Conservation (phyloP, 1,140 invertebrate species). For the Helicorthomorpha holstii region DNA sequence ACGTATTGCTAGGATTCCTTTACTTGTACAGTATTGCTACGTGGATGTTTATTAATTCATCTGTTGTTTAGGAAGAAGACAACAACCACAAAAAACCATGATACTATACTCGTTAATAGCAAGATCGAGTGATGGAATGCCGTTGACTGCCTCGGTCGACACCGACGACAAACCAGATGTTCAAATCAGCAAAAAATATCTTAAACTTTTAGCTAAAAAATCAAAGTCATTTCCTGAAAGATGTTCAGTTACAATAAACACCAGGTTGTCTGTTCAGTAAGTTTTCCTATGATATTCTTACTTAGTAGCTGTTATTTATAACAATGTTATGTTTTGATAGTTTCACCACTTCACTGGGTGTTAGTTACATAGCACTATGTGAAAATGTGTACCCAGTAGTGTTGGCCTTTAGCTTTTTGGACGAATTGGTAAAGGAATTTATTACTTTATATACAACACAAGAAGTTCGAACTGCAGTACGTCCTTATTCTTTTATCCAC, state of each 20-base stretch:
- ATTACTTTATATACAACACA: constrained; percentile 21
- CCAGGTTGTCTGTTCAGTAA: constrained; percentile 18
- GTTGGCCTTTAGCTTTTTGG: constrained; percentile 29
- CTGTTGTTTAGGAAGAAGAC: no score
- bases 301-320: not conserved
- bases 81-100: no score
- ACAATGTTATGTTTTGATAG: constrained; percentile 17
- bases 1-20: no score
- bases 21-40: no score
- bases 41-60: no score
- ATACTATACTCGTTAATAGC: constrained; percentile 24
- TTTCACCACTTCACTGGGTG: constrained; percentile 23
- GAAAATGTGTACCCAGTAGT: constrained; percentile 25
- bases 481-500: constrained; percentile 29
- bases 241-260: constrained; percentile 17
- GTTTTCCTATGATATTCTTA: constrained; percentile 7
- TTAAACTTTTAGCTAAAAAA: constrained; percentile 25
- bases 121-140: constrained; percentile 23
- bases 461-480: constrained; percentile 19
- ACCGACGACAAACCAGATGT: constrained; percentile 20
- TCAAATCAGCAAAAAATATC: constrained; percentile 21
- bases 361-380: constrained; percentile 25
- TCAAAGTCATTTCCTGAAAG: constrained; percentile 20
- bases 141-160: constrained; percentile 25
- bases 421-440: constrained; percentile 30